These are phyloP conservation scores for Mactra quadrangularis DNA, from an alignment of 1,140 invertebrate species.

Conservation along the genomic window DNA sequence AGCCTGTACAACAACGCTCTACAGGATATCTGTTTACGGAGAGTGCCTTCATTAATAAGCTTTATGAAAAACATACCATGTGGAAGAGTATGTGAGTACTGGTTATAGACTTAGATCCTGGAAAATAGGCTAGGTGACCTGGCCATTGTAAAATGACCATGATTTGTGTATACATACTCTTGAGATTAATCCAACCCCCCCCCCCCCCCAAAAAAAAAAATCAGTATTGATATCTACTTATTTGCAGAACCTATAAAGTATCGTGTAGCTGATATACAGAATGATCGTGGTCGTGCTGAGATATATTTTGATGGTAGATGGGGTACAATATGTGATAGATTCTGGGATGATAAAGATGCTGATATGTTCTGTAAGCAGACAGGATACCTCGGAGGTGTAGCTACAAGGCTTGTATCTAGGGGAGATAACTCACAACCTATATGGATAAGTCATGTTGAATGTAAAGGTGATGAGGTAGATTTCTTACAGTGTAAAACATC, in stretches of 20 bases:
- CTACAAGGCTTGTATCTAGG: constrained; percentile 40
- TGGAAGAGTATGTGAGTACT: no score
- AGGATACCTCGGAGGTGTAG: constrained; percentile 64
- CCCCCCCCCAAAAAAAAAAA: no score
- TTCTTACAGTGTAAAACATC: constrained; percentile 71
- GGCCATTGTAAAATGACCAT: no score
- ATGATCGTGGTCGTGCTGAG: constrained; percentile 88
- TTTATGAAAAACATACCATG: no score
- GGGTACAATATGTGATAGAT: constrained; percentile 67
- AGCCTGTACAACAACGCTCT: no score
- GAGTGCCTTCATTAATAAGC: no score
- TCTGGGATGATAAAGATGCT: constrained; percentile 73
- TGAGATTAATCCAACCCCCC: no score
- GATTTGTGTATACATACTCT: no score
- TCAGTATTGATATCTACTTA: no score
- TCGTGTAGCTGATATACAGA: constrained; percentile 65
- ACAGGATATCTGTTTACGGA: no score
- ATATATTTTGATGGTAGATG: constrained; percentile 85
- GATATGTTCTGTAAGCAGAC: constrained; percentile 73
- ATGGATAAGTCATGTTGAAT: constrained; percentile 72
- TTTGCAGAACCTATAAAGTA: constrained; percentile 68
- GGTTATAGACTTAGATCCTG: no score
- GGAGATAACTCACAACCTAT: constrained; percentile 53
- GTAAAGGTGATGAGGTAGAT: constrained; percentile 67
- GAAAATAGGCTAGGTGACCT: no score